Evolutionary conservation across 2,113 vertebrate species (phyloP), one percentile per base, ranked within the genome.

Genomic region (Chlamydotis undulata): DNA sequence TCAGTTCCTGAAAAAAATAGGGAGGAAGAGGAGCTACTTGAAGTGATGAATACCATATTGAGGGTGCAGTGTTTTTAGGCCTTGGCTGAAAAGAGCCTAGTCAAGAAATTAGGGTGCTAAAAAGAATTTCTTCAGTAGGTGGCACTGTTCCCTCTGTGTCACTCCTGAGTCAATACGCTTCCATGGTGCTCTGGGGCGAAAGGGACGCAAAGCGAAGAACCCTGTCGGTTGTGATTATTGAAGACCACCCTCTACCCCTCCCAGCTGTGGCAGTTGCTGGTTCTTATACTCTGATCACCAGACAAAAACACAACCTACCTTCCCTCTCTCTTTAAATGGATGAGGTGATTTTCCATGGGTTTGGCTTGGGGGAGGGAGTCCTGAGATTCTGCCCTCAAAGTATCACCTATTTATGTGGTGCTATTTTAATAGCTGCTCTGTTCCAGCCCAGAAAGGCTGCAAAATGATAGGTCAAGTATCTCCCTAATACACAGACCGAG

Each of bases 81-180:
- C 14, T 84, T 6, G 63, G 14, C 31, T 26, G 33, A 55, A 64
- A 26, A 31, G 45, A 59, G n/a, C 9, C 10, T n/a, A 10, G 37
- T 33, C 7, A 50, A 50, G 81, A 63, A 83, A 87, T 25, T 4
- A 12, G 28, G 28, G 41, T 90, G 97, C 94, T 92, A 65, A 80
- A 87, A 94, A 43, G 43, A 47, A 26, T 45, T 47, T 23, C 55
- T 96, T 94, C 96, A 93, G 94, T 96, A 97, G 97, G 60, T 97
- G 96, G 96, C 93, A 94, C 93, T 96, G 67, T 97, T 88, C 55
- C 29, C 97, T 96, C 93, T 96, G 43, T 77, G 93, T 94, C 92
- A 22, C 43, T 80, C 35, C 49, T 29, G 16, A 73, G 25, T 16
- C 65, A 77, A 4, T 10, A 24, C 31, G 53, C 74, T 43, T 23